Conservation (phyloP, 2,113 vertebrate species). For the Sigmodon hispidus region DNA sequence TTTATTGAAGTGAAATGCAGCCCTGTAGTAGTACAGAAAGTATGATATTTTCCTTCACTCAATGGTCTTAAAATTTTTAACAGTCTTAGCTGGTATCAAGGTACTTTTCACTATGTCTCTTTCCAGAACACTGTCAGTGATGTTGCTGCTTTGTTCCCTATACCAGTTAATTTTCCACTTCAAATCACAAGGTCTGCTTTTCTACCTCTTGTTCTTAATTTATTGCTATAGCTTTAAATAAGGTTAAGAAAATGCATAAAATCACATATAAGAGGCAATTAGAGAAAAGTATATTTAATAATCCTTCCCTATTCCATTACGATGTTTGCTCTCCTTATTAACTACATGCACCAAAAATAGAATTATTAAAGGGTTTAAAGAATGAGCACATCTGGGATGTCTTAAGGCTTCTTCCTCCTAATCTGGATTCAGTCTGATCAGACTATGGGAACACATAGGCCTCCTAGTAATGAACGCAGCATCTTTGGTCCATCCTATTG, state of each 20-base stretch:
- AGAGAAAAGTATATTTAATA: neutral
- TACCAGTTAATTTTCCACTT: neutral
- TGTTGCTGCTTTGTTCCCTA: neutral
- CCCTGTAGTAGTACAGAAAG: neutral
- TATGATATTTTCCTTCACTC: neutral
- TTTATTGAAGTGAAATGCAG: neutral
- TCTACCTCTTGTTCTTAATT: neutral
- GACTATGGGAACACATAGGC: neutral
- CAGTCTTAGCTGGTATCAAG: neutral
- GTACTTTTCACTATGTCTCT: neutral
- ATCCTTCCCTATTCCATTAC: neutral
- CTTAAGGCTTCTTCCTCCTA: neutral
- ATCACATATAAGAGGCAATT: neutral
- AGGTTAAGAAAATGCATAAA: neutral
- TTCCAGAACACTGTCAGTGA: neutral
- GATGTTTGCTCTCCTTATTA: neutral
- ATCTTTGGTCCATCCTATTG: neutral
- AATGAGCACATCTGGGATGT: neutral
- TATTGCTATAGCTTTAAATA: neutral
- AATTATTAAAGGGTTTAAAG: neutral
- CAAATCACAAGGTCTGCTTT: neutral
- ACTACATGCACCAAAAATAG: neutral
- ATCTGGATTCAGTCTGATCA: neutral
- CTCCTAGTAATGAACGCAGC: neutral
- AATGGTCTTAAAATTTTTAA: neutral